Base-by-base conservation (phyloP, 1,140 invertebrate genomes). In the Tribolium castaneum region DNA sequence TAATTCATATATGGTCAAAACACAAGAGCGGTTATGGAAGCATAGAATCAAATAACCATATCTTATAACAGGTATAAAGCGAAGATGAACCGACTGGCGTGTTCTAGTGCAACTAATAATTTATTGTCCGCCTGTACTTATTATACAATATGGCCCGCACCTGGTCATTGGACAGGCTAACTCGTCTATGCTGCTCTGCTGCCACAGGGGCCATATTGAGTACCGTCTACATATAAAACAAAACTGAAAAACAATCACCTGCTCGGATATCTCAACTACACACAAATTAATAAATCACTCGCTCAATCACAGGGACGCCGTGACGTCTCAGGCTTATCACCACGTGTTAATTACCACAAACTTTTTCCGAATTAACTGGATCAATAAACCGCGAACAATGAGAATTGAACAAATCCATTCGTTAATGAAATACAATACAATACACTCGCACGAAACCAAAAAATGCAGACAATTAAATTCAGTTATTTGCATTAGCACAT, bases 121-220 rank as follows among this genome's bases (percentile, higher is more conserved):
- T 83, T 78, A 83, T 83, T 81, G 74, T 82, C 72, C 75, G 77
- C 76, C 78, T 78, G 71, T 80, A 79, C 81, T 82, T 82, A 81
- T 82, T 82, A 82, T 83, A 82, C 81, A 82, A 82, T 82, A 82
- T 82, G 78, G 81, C 80, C 75, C 77, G 80, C 82, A 83, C 82
- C 82, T 83, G 82, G 82, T 81, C 78, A 81, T 82, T 83, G 78
- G 77, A 51, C 70, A 76, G 77, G 76, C 70, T 45, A 72, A 77
- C 78, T 80, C 56, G 78, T 80, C 78, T 80, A 80, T 80, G 75
- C 50, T 72, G 75, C 75, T 76, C 52, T 54, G 59, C 77, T 73
- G 76, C 50, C 72, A 81, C 79, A 66, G 80, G 76, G 80, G 81
- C 81, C 80, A 82, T 82, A 79, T 82, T 81, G 81, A 66, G 73